Evolutionary conservation across 2,888 invertebrate genomes (phyloP).

Genomic region (Gasteruption jaculator): DNA sequence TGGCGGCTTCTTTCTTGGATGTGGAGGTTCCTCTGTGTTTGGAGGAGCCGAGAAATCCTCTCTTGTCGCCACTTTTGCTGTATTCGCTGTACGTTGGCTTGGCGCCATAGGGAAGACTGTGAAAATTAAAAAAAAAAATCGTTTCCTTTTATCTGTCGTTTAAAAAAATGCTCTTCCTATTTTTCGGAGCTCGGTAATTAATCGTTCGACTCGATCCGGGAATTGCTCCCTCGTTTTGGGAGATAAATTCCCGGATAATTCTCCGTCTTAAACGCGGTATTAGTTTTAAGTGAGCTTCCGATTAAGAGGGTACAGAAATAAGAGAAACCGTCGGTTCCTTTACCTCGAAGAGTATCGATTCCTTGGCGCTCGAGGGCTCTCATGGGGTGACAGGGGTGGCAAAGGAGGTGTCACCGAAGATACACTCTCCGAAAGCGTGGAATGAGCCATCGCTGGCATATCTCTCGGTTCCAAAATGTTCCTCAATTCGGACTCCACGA

Average conservation of each 20-base stretch:
- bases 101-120: conserved; percentile 63
- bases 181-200: too few species aligned
- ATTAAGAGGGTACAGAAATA: too few species aligned
- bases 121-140: conserved; percentile 24
- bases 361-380: conserved; percentile 45
- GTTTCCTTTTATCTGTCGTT: too few species aligned
- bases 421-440: conserved; percentile 63
- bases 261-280: too few species aligned
- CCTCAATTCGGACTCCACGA: conserved; percentile 74
- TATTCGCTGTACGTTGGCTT: conserved; percentile 58
- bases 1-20: conserved; percentile 43
- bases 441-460: conserved; percentile 63
- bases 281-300: too few species aligned
- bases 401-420: conserved; percentile 75
- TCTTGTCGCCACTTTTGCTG: conserved; percentile 50
- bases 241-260: too few species aligned
- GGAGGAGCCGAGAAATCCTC: conserved; percentile 36
- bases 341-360: conserved; percentile 48
- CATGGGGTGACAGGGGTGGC: conserved; percentile 71
- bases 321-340: too few species aligned
- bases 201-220: too few species aligned
- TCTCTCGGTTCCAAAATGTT: conserved; percentile 73
- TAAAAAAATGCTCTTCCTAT: too few species aligned
- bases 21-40: conserved; percentile 44
- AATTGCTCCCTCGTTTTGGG: too few species aligned